Conservation (phyloP, 2,888 invertebrate genomes). For the Pseudococcus jackbeardsleyi region DNA sequence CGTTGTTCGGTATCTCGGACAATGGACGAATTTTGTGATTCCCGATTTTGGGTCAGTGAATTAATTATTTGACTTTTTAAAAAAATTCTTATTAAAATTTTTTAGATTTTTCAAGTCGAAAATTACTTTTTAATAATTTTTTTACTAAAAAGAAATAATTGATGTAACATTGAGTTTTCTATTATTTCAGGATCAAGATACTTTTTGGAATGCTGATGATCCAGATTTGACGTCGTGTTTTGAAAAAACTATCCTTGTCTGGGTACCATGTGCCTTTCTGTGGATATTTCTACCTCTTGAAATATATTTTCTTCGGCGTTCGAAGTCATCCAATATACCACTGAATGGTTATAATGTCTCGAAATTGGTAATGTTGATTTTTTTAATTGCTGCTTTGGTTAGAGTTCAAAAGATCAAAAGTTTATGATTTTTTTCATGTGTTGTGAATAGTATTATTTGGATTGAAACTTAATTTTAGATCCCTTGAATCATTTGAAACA, state of each 20-base stretch:
- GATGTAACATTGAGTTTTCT: not conserved
- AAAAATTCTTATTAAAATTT: no score
- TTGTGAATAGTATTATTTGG: no score
- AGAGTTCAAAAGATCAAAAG: no score
- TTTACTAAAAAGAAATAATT: no score
- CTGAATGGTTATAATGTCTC: not conserved
- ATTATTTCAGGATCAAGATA: conserved; percentile 78
- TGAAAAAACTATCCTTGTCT: conserved; percentile 89
- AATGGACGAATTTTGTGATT: conserved; percentile 6
- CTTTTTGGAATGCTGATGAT: conserved; percentile 85
- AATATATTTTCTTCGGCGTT: not conserved
- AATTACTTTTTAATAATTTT: no score
- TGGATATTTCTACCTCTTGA: not conserved
- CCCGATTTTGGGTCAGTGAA: not conserved
- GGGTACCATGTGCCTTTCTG: conserved; percentile 83
- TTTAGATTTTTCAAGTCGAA: no score
- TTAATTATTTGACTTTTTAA: no score
- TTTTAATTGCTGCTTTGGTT: no score
- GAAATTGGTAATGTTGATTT: not conserved
- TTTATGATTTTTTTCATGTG: no score
- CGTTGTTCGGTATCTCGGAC: not conserved
- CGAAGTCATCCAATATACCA: not conserved
- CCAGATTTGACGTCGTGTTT: conserved; percentile 93
- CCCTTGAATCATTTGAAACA: no score
- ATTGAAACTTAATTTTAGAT: no score